phyloP scores from a whole-genome alignment of 2,888 invertebrate genomes.

The Melanargia galathea region DNA sequence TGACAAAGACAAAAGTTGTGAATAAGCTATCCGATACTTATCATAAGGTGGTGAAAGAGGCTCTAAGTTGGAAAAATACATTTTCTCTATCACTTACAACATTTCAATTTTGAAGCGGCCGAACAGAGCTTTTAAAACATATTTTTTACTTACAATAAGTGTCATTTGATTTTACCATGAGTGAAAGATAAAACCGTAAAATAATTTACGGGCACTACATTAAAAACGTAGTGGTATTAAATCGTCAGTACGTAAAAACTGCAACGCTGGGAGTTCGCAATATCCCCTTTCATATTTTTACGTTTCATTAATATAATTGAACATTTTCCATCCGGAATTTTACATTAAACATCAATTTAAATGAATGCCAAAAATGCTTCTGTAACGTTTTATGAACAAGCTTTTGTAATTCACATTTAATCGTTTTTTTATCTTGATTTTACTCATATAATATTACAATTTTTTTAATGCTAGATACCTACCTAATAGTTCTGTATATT shows the following conservation, averaged over 20 bases:
- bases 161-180: conserved; percentile 30
- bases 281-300: conserved; percentile 51
- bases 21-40: too few relatives aligned
- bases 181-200: conserved; percentile 47
- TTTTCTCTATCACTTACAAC: not conserved
- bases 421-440: too few relatives aligned
- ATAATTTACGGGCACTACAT: conserved; percentile 50
- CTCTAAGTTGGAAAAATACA: not conserved
- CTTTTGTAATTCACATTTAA: not conserved
- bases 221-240: conserved; percentile 49
- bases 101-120: not conserved
- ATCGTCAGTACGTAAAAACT: conserved; percentile 52
- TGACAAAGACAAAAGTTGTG: too few relatives aligned
- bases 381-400: not conserved
- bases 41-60: too few relatives aligned
- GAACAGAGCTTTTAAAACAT: not conserved
- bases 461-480: too few relatives aligned
- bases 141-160: conserved; percentile 11
- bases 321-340: conserved; percentile 39
- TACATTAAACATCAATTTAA: conserved; percentile 38
- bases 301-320: conserved; percentile 57
- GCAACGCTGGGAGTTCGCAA: conserved; percentile 44
- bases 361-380: conserved; percentile 29
- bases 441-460: too few relatives aligned
- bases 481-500: too few relatives aligned